Evolutionary conservation across 2,888 invertebrate genomes (phyloP), one percentile per base, ranked within the genome.

Genomic region (Epinotia demarniana): DNA sequence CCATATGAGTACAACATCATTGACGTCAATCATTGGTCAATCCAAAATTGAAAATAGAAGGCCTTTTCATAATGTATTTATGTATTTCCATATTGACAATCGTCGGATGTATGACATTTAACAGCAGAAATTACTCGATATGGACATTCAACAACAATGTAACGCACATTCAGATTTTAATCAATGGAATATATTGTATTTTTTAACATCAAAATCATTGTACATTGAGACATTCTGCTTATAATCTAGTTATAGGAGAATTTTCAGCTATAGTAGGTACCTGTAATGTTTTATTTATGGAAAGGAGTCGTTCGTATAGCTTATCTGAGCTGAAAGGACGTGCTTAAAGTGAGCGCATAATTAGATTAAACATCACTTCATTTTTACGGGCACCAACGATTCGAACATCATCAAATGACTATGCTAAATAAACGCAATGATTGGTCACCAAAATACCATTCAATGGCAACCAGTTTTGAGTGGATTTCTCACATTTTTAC

Each of bases 111-210:
- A 61, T 66, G 53, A 61, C 53, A 71, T 57, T 67, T 27, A 70
- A 67, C 49, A 67, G 75, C 71, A 75, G 63, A 74, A 71, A 33
- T 75, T 71, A 43, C 55, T 66, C 61, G 39, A 66, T 67, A 67
- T 23, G 33, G 43, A 75, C 66, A 75, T 75, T 61, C 19, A 71
- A 72, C 72, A 67, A 43, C 74, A 60, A 75, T 62, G 66, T 75
- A 75, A 72, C 67, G 13, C 72, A 75, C 75, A 72, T 75, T 67
- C 61, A 72, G 72, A 72, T 67, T 62, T 61, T 19, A 75, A 57
- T 75, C 23, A 62, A 43, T 57, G 72, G 71, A 75, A 75, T 72
- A 75, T 75, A 75, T 66, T 64, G 72, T 75, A 75, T 72, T 60
- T 72, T 53, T 63, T 57, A 72, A 72, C 72, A 75, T 72, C 67